Base-by-base conservation (phyloP, 2,888 invertebrate species). In the Molorchus minor region DNA sequence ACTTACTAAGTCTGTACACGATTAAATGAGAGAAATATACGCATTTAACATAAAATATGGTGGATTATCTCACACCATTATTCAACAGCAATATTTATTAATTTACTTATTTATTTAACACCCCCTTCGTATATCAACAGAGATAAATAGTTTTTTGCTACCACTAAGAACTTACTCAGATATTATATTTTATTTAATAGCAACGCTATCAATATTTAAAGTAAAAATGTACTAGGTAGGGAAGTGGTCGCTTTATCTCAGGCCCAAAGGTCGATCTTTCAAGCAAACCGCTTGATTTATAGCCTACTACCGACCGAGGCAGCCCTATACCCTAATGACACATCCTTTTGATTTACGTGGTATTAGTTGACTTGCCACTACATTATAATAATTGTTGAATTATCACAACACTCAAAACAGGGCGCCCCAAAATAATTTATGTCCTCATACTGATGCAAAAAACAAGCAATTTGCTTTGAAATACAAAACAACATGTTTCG, bases 281-380 rank as follows among this genome's bases (percentile, higher is more conserved):
- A 62, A 67, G 65, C 64, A 69, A 66, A 68, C 72, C 70, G 71
- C 67, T 68, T 76, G 77, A 77, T 77, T 77, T 77, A 77, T 76
- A 59, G 63, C 64, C 63, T 51, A 59, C 59, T 61, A 64, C 56
- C 66, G 58, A 62, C 63, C 46, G 59, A 55, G 58, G 58, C 61
- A 64, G 64, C 71, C 70, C 70, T 64, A 64, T 61, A 63, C 65
- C 67, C 63, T 68, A 71, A 68, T 71, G 73, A 71, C 74, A 71
- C 68, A 58, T 68, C 70, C 64, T 65, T 69, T 69, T 65, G 65
- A 65, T 68, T 65, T 67, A 63, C 63, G 62, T 59, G 55, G 60
- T 64, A 70, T 68, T 69, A 68, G 69, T 68, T 65, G 64, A 69
- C 67, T 67, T 63, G 62, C 62, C 64, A 62, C 58, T 52, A 49